phyloP scores from a whole-genome alignment of 2,888 invertebrate genomes.

The Drosophila histrio region DNA sequence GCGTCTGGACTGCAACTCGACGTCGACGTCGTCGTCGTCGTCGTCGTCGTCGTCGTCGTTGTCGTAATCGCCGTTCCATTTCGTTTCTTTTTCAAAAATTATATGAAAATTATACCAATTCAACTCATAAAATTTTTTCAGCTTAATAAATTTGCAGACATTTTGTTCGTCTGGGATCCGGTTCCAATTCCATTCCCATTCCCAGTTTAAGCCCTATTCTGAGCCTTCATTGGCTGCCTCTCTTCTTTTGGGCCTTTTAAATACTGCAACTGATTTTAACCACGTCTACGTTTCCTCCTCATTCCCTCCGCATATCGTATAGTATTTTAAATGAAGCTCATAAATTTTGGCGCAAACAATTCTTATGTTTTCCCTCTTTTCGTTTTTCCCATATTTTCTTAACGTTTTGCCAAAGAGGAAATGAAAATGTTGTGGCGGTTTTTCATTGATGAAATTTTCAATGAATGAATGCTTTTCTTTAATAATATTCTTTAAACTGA shows the following conservation, averaged over 20 bases:
- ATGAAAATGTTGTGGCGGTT: background rate
- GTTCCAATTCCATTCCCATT: constrained; percentile 10
- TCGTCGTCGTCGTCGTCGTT: constrained; percentile 18
- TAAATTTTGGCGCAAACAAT: constrained; percentile 62
- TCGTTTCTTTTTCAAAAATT: constrained; percentile 75
- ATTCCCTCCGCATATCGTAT: constrained; percentile 16
- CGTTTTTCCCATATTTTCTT: constrained; percentile 30
- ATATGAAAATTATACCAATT: constrained; percentile 83
- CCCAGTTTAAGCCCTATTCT: constrained; percentile 11
- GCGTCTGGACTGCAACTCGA: constrained; percentile 38
- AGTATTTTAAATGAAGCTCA: constrained; percentile 66
- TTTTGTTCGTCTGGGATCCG: constrained; percentile 57
- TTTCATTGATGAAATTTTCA: constrained; percentile 9
- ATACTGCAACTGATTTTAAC: constrained; percentile 42
- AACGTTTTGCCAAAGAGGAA: constrained; percentile 10
- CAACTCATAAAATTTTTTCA: constrained; percentile 82
- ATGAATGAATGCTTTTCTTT: constrained; percentile 1
- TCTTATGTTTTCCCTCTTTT: constrained; percentile 24
- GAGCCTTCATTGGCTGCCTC: constrained; percentile 26
- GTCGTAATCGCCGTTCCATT: constrained; percentile 59
- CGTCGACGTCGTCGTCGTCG: constrained; percentile 17
- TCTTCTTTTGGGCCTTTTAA: constrained; percentile 36
- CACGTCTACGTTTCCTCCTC: constrained; percentile 8
- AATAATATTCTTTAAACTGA: background rate
- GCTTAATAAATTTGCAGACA: constrained; percentile 80